phyloP scores from a whole-genome alignment of 1,140 invertebrate species.

The Whitmania pigra region DNA sequence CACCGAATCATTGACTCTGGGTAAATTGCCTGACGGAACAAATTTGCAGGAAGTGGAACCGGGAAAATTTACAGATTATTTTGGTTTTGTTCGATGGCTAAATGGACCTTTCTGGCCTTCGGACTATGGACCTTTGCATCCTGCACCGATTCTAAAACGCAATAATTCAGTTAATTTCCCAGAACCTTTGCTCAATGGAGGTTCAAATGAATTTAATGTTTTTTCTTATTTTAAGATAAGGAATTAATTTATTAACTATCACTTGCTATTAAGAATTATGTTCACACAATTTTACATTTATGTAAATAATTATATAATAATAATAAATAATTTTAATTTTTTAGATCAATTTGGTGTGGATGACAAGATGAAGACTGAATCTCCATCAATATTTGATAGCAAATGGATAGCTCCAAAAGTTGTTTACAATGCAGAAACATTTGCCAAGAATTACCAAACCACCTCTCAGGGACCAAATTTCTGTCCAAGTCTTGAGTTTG shows the following conservation, averaged over 20 bases:
- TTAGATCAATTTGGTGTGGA: no score
- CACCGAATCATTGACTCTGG: conserved; percentile 30
- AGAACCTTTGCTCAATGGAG: not conserved
- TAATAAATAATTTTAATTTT: no score
- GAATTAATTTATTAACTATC: no score
- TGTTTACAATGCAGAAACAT: conserved; percentile 37
- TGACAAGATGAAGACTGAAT: no score
- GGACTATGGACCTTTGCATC: conserved; percentile 34
- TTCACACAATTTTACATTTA: no score
- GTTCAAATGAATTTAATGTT: not conserved
- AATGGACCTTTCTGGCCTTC: conserved; percentile 40
- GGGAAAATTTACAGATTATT: conserved; percentile 36
- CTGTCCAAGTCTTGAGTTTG: conserved; percentile 38
- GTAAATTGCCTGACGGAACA: conserved; percentile 33
- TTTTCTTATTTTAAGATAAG: no score
- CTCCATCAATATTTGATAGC: conserved; percentile 18
- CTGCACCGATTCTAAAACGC: conserved; percentile 29
- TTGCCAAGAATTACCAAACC: conserved; percentile 31
- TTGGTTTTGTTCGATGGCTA: conserved; percentile 33
- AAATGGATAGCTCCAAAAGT: conserved; percentile 37
- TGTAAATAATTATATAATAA: no score
- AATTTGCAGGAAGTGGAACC: conserved; percentile 28
- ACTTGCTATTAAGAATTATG: no score
- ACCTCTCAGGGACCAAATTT: conserved; percentile 32
- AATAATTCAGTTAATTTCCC: not conserved